Conservation (phyloP, 1,140 invertebrate species). For the Leptonema lineaticorne region DNA sequence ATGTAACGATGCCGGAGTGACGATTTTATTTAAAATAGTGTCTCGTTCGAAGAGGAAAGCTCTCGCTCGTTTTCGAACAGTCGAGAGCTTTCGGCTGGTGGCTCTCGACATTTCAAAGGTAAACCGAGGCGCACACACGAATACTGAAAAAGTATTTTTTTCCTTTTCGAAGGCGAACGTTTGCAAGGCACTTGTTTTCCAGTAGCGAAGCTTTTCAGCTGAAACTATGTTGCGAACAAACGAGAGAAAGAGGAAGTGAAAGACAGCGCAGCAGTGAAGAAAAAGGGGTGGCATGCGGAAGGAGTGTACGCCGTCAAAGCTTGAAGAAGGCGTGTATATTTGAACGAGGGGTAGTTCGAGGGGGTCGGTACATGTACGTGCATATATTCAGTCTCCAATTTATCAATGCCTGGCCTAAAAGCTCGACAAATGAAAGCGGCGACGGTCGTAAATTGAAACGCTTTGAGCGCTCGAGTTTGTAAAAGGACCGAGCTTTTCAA, state of each 20-base stretch:
- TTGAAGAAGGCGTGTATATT: slow-evolving; percentile 27
- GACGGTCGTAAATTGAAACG: slow-evolving; percentile 38
- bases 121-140: background rate
- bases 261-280: too few relatives aligned
- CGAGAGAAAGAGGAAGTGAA: background rate
- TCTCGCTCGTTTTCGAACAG: background rate
- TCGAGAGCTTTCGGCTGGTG: background rate
- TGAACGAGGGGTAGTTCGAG: too few relatives aligned
- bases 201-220: slow-evolving; percentile 2
- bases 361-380: too few relatives aligned
- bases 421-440: slow-evolving; percentile 41
- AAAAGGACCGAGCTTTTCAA: slow-evolving; percentile 39
- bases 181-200: background rate
- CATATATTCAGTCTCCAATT: slow-evolving; percentile 40
- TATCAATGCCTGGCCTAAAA: slow-evolving; percentile 41
- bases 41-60: too few relatives aligned
- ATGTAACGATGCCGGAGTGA: too few relatives aligned
- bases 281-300: too few relatives aligned
- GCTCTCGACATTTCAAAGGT: background rate
- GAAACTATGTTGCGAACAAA: background rate
- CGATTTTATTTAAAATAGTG: too few relatives aligned
- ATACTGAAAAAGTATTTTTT: background rate
- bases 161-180: background rate
- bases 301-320: background rate
- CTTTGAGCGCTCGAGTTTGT: slow-evolving; percentile 39